Conservation (phyloP, 1,140 invertebrate genomes). For the Drosophila ironensis region DNA sequence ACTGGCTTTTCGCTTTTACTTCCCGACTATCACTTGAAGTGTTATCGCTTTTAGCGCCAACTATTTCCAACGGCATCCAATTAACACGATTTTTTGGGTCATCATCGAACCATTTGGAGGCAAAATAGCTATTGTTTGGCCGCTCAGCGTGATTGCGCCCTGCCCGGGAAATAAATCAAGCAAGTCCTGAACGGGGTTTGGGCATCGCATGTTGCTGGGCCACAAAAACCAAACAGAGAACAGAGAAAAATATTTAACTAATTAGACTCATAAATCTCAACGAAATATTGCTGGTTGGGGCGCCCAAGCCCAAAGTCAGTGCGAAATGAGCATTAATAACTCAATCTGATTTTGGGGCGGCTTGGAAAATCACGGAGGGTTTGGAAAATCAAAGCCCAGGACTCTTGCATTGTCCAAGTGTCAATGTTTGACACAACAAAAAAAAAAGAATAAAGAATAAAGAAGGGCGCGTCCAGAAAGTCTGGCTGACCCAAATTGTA, state of each 20-base stretch:
- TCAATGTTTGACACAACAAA: constrained; percentile 34
- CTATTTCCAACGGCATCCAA: constrained; percentile 23
- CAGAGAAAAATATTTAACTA: constrained; percentile 62
- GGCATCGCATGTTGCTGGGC: constrained; percentile 53
- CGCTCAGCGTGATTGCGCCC: constrained; percentile 20
- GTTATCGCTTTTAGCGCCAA: constrained; percentile 35
- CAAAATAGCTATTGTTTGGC: constrained; percentile 5
- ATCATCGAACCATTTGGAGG: constrained; percentile 13
- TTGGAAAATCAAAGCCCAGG: constrained; percentile 38
- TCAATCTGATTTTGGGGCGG: constrained; percentile 32
- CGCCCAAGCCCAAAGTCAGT: constrained; percentile 20
- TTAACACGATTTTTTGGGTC: constrained; percentile 29
- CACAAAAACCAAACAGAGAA: constrained; percentile 46
- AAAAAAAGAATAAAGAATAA: neutral
- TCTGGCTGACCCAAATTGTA: constrained; percentile 57
- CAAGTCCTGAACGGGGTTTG: constrained; percentile 18
- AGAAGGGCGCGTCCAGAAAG: constrained; percentile 37
- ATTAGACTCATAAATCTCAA: constrained; percentile 68
- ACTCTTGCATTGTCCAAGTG: constrained; percentile 48
- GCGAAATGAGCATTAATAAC: constrained; percentile 51
- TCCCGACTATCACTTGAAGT: constrained; percentile 9
- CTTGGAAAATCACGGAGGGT: no score
- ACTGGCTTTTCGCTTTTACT: neutral
- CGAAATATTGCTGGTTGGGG: constrained; percentile 45
- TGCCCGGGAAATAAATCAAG: constrained; percentile 65